Conservation (phyloP, 23 tunicate species). For the Ciona savignyi region DNA sequence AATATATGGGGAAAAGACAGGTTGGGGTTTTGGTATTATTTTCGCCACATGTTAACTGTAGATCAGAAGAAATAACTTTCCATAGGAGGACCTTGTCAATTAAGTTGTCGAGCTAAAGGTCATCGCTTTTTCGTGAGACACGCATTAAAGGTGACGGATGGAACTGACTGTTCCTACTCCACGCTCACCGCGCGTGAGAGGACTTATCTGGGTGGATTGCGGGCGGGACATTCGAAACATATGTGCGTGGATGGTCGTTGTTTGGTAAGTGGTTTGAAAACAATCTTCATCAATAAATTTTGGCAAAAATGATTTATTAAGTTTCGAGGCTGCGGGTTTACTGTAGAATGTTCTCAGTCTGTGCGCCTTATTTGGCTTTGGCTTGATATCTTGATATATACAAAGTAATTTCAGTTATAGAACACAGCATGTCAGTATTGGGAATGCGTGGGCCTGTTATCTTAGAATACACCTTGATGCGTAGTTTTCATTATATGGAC, state of each 20-base stretch:
- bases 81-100: slow-evolving; percentile 48
- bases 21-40: too few species aligned
- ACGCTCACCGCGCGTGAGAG: slow-evolving; percentile 5
- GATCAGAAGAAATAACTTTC: too few species aligned
- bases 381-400: not conserved
- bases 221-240: not conserved
- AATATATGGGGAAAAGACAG: too few species aligned
- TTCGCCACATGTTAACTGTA: too few species aligned
- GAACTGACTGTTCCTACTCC: slow-evolving; percentile 29
- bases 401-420: too few species aligned
- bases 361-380: too few species aligned
- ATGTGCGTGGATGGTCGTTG: not conserved
- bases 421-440: too few species aligned
- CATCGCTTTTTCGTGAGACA: slow-evolving; percentile 50
- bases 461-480: not conserved
- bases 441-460: too few species aligned
- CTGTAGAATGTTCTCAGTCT: too few species aligned
- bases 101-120: slow-evolving; percentile 53
- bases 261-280: not conserved
- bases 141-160: slow-evolving; percentile 36
- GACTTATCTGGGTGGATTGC: not conserved
- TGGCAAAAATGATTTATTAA: too few species aligned
- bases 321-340: not conserved
- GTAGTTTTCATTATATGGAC: not conserved
- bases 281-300: not conserved